phyloP scores from a whole-genome alignment of 2,888 invertebrate species.

The Dryococelus australis region DNA sequence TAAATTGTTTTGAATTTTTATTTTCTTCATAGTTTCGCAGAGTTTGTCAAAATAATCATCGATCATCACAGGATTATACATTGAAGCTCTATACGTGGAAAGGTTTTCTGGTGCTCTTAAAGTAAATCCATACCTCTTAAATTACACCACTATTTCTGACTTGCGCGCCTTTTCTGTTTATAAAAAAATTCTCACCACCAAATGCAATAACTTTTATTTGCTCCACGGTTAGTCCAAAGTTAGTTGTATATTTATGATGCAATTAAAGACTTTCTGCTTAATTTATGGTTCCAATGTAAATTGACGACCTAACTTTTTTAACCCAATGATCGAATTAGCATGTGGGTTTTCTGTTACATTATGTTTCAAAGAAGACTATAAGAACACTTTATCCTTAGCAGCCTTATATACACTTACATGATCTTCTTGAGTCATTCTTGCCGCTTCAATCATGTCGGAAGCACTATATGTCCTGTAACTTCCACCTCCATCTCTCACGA shows the following conservation, averaged over 20 bases:
- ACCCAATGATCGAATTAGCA: neutral
- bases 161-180: neutral
- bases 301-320: neutral
- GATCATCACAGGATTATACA: conserved; percentile 5
- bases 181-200: neutral
- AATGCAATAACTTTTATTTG: conserved; percentile 12
- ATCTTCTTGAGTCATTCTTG: neutral
- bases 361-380: neutral
- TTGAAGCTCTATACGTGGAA: neutral
- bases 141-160: neutral
- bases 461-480: too few relatives aligned
- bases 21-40: neutral
- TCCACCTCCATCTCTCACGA: too few relatives aligned
- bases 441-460: too few relatives aligned
- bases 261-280: neutral
- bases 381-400: neutral
- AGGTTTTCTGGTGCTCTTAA: conserved; percentile 16
- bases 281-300: conserved; percentile 11
- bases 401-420: conserved; percentile 13
- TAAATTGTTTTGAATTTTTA: neutral
- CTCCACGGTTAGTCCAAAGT: conserved; percentile 18
- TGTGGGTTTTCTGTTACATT: neutral
- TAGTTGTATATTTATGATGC: conserved; percentile 21
- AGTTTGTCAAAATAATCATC: neutral
- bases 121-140: neutral